Evolutionary conservation across 2,888 invertebrate genomes (phyloP).

Genomic region (Agrotis ipsilon): DNA sequence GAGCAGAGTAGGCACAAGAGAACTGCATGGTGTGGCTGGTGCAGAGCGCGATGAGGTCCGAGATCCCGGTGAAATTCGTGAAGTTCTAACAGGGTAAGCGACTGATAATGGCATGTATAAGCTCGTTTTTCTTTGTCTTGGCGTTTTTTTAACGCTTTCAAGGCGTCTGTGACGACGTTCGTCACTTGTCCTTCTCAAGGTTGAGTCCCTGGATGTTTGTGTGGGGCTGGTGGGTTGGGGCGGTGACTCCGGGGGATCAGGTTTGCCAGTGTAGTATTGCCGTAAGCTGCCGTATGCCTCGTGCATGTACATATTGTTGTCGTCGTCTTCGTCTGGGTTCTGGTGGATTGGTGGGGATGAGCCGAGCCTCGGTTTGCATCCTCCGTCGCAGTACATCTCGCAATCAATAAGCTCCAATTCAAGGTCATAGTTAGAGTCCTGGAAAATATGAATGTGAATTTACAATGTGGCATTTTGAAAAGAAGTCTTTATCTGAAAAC

Average conservation of each 20-base stretch:
- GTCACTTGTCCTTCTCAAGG: conserved; percentile 92
- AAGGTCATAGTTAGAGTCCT: conserved; percentile 83
- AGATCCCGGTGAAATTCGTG: conserved; percentile 84
- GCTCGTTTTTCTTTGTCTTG: conserved; percentile 92
- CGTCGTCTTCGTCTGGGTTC: conserved; percentile 75
- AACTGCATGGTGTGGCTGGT: conserved; percentile 95
- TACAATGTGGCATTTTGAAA: not conserved
- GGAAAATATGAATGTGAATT: conserved; percentile 39
- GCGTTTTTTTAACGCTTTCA: conserved; percentile 77
- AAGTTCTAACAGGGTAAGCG: conserved; percentile 79
- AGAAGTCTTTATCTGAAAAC: not conserved
- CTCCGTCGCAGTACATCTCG: conserved; percentile 84
- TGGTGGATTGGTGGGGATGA: conserved; percentile 81
- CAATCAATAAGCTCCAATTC: conserved; percentile 85
- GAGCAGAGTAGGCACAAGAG: conserved; percentile 92
- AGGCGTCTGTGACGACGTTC: conserved; percentile 89
- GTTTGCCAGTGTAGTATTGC: conserved; percentile 77
- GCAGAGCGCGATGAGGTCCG: conserved; percentile 94
- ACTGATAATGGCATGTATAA: conserved; percentile 93
- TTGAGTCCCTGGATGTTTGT: conserved; percentile 93
- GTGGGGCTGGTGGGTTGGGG: conserved; percentile 96
- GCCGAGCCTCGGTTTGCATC: conserved; percentile 83
- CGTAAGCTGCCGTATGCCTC: conserved; percentile 78
- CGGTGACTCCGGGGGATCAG: conserved; percentile 91
- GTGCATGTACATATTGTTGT: conserved; percentile 77